These are phyloP conservation scores for Tineola bisselliella DNA, from an alignment of 2,888 invertebrate species.

Conservation along the genomic window DNA sequence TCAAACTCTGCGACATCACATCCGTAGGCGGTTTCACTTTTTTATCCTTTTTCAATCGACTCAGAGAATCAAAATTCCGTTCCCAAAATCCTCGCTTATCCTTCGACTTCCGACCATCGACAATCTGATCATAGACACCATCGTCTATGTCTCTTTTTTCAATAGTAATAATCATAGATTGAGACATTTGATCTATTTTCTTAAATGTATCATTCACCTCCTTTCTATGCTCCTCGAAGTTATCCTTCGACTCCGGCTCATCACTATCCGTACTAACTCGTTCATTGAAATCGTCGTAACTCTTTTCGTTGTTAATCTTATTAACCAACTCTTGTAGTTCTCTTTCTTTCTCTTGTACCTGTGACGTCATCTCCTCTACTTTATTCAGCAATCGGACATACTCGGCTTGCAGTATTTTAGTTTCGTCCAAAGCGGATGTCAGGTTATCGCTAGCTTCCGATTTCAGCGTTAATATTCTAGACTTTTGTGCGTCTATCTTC, in stretches of 20 bases:
- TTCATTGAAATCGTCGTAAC: background rate
- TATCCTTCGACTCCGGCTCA: constrained; percentile 45
- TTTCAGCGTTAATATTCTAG: constrained; percentile 72
- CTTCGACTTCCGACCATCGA: constrained; percentile 34
- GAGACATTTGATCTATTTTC: constrained; percentile 63
- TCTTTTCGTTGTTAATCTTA: constrained; percentile 48
- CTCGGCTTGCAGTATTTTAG: constrained; percentile 75
- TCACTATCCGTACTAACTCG: constrained; percentile 52
- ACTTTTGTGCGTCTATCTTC: constrained; percentile 73
- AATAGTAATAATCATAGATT: constrained; percentile 62
- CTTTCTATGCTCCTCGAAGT: constrained; percentile 51
- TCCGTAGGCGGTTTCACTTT: constrained; percentile 51
- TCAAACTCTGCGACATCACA: constrained; percentile 64
- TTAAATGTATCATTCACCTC: constrained; percentile 56
- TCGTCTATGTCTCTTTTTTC: constrained; percentile 45
- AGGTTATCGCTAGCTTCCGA: constrained; percentile 72
- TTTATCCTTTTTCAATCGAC: constrained; percentile 44
- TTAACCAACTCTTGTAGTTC: constrained; percentile 68
- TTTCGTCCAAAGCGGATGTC: constrained; percentile 74
- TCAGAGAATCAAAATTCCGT: constrained; percentile 60
- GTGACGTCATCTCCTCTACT: constrained; percentile 73
- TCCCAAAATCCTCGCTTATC: constrained; percentile 67
- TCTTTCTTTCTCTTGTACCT: constrained; percentile 67
- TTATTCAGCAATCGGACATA: constrained; percentile 50
- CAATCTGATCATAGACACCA: constrained; percentile 19